Base-by-base conservation (phyloP, 1,140 invertebrate species). In the Drosophila pandora region DNA sequence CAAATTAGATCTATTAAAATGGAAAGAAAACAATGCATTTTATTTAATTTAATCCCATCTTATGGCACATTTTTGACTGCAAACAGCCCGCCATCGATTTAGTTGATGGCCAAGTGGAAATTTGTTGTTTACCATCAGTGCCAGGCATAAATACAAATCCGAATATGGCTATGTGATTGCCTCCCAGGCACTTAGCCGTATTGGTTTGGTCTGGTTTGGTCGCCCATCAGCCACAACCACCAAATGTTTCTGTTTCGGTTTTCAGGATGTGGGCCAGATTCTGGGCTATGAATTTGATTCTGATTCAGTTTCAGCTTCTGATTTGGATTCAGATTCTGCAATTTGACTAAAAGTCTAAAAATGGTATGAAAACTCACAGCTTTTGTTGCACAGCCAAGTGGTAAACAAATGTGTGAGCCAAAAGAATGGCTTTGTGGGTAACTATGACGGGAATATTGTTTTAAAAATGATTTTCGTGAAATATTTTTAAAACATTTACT, bases 271-370 rank as follows among this genome's bases (percentile, higher is more conserved):
- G 53, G 28, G 10, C 25, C 12, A 22, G 23, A 23, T 37, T 39
- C 62, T 32, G 63, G 25, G 25, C 25, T 28, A 5, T 28, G 5
- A 0, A 28, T 28, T 28, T 28, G 25, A 28, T 28, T 30, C 62
- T 32, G 63, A 48, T 43, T 17, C 13, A n/a, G 57, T n/a, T 64
- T 54, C 32, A 6, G 32, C 28, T n/a, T 23, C 7, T 25, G 49
- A 64, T 67, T 67, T 52, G 43, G 32, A 30, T 56, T 56, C 49
- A 34, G 61, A 49, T 53, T 41, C 71, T 72, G 83, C 83, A 87
- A 87, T 87, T 87, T 87, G 70, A 74, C 34, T 87, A 87, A 87
- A 72, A 87, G 78, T 87, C 65, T 79, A 82, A 75, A 85, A 79
- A 87, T 64, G 77, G 59, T 50, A 52, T 56, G 61, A 55, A 64